These are phyloP conservation scores for Aphelenchoides fujianensis DNA, from an alignment of 1,140 invertebrate genomes.

Conservation along the genomic window DNA sequence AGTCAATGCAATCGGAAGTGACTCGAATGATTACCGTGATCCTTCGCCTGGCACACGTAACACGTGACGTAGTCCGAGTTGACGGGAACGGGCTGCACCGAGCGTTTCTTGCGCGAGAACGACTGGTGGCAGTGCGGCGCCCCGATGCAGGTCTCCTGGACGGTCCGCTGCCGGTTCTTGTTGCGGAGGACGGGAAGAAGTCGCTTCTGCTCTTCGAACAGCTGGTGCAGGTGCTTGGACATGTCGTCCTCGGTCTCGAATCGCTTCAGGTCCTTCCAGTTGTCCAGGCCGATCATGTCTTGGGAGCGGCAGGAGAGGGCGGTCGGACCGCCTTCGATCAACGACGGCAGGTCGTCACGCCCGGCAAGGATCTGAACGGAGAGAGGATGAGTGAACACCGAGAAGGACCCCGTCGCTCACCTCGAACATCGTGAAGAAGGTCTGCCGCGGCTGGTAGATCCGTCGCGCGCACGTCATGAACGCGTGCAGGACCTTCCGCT, in stretches of 20 bases:
- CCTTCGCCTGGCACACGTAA: slow-evolving; percentile 8
- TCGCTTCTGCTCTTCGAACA: background rate
- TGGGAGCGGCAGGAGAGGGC: background rate
- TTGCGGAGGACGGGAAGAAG: background rate
- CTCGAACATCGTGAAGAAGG: slow-evolving; percentile 4
- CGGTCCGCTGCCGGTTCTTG: background rate
- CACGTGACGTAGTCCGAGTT: background rate
- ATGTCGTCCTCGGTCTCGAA: slow-evolving; percentile 7
- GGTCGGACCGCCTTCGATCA: slow-evolving; percentile 7
- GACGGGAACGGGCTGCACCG: background rate
- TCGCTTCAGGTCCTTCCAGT: background rate
- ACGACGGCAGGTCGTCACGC: slow-evolving; percentile 7
- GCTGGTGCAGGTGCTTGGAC: background rate
- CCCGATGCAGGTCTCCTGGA: background rate
- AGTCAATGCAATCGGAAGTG: background rate
- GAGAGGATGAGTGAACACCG: background rate
- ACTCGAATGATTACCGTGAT: background rate
- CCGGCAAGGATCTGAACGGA: slow-evolving; percentile 9
- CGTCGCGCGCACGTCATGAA: background rate
- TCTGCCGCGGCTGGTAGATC: background rate
- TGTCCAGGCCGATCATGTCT: background rate
- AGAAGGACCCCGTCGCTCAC: background rate
- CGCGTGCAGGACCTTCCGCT: background rate
- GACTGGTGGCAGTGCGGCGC: background rate
- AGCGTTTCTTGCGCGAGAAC: background rate